Evolutionary conservation across 2,888 invertebrate species (phyloP).

Genomic region (Lottia gigantea): DNA sequence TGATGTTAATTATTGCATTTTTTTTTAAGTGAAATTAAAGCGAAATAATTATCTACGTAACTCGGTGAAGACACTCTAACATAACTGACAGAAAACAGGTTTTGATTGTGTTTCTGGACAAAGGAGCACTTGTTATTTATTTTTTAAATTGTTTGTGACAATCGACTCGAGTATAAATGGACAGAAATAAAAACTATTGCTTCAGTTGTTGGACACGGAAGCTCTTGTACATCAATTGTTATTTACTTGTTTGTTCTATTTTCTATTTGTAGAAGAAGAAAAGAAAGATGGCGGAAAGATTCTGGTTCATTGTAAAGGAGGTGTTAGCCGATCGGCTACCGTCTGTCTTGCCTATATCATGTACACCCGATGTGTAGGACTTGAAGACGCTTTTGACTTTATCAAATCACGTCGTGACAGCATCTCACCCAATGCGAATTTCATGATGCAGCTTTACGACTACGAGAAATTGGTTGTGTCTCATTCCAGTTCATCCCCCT

Average conservation of each 20-base stretch:
- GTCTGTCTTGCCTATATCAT: slow-evolving; percentile 64
- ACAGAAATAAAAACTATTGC: no score
- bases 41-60: background rate
- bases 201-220: no score
- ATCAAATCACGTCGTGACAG: slow-evolving; percentile 63
- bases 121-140: no score
- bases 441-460: slow-evolving; percentile 67
- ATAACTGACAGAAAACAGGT: slow-evolving; percentile 1
- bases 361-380: slow-evolving; percentile 45
- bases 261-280: slow-evolving; percentile 46
- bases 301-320: slow-evolving; percentile 62
- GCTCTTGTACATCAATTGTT: no score
- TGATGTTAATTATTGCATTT: background rate
- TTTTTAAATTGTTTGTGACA: no score
- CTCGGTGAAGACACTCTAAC: background rate
- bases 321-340: slow-evolving; percentile 64
- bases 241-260: no score
- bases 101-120: background rate
- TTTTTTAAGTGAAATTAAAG: no score
- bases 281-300: slow-evolving; percentile 50
- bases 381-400: slow-evolving; percentile 68
- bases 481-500: background rate
- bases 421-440: slow-evolving; percentile 69
- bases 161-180: no score
- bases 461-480: slow-evolving; percentile 47